Conservation (phyloP, 2,888 invertebrate genomes). For the Tethea ocularis region DNA sequence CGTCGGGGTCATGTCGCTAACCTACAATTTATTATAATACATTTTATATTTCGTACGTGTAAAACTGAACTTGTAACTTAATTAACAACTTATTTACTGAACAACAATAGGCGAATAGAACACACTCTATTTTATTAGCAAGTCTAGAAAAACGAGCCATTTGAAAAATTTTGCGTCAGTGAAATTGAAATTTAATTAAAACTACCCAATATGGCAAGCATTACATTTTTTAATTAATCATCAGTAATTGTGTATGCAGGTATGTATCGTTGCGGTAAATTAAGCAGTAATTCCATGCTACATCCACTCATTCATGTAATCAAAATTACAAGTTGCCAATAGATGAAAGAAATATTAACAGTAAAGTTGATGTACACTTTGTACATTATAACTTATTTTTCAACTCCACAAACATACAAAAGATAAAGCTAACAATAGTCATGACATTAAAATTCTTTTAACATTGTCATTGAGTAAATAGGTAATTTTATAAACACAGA, state of each 20-base stretch:
- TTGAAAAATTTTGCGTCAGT: not conserved
- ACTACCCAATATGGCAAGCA: not conserved
- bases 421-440: not conserved
- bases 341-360: too few species aligned
- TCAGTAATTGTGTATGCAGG: not conserved
- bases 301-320: not conserved
- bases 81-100: too few species aligned
- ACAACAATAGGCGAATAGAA: too few species aligned
- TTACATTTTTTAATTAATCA: not conserved
- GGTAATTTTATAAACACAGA: too few species aligned
- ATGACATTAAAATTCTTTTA: not conserved
- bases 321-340: not conserved
- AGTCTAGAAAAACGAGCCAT: not conserved
- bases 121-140: too few species aligned
- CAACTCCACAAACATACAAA: not conserved
- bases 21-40: conserved; percentile 81
- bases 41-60: not conserved
- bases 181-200: not conserved
- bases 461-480: not conserved
- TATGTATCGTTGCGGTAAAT: not conserved
- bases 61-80: too few species aligned
- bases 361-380: too few species aligned
- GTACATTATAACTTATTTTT: not conserved
- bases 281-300: not conserved
- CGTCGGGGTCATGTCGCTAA: conserved; percentile 91